Percentiles rank a stretch among this genome's conserved stretches.
Conservation (phyloP, 1,140 invertebrate species). For the Acromyrmex charruanus region DNA sequence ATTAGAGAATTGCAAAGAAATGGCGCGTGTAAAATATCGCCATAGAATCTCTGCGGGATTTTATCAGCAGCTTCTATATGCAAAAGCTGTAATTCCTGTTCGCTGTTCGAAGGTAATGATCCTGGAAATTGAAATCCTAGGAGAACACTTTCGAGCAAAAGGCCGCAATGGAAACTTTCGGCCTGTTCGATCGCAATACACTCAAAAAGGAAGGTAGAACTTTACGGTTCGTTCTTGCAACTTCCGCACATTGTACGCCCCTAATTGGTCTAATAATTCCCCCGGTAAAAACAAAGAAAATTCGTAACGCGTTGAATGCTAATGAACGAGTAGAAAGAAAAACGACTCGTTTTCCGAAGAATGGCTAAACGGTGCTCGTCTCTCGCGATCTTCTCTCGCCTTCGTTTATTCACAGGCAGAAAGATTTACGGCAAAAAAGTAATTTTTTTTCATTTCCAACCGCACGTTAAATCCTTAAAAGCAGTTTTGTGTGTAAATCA, state of each 20-base stretch:
- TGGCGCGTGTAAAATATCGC: neutral
- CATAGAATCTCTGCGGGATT: neutral
- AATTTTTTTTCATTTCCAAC: slow-evolving; percentile 35
- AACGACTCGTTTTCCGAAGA: slow-evolving; percentile 43
- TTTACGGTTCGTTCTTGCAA: slow-evolving; percentile 47
- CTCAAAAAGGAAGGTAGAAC: slow-evolving; percentile 29
- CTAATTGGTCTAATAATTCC: slow-evolving; percentile 57
- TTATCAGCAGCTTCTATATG: slow-evolving; percentile 6
- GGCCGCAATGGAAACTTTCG: slow-evolving; percentile 13
- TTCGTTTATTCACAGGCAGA: neutral
- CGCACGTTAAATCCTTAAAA: slow-evolving; percentile 17
- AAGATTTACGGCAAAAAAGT: neutral
- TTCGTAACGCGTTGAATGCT: slow-evolving; percentile 52
- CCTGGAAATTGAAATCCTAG: slow-evolving; percentile 50
- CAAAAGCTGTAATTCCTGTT: neutral
- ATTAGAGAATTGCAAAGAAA: slow-evolving; percentile 7
- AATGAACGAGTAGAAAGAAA: slow-evolving; percentile 43
- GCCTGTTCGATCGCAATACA: slow-evolving; percentile 38
- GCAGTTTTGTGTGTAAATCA: slow-evolving; percentile 3
- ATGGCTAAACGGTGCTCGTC: slow-evolving; percentile 29
- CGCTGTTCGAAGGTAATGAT: slow-evolving; percentile 12
- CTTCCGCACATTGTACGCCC: slow-evolving; percentile 36
- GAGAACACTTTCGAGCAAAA: slow-evolving; percentile 39
- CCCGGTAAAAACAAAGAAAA: slow-evolving; percentile 44
- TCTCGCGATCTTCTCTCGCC: slow-evolving; percentile 25